Evolutionary conservation across 2,888 invertebrate genomes (phyloP).

Genomic region (Amiota minor): DNA sequence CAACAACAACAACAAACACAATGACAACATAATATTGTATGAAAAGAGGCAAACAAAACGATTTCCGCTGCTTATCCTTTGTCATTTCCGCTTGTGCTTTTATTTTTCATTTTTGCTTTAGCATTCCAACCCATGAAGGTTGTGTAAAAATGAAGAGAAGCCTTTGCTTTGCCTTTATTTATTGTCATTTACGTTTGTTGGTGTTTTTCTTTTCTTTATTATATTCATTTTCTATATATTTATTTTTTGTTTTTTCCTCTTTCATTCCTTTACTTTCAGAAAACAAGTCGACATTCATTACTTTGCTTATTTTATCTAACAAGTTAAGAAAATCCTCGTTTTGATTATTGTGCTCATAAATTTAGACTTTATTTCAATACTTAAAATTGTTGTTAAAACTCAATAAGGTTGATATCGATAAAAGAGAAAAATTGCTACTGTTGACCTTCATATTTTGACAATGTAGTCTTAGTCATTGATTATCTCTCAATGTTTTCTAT

Average conservation of each 20-base stretch:
- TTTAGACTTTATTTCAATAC: constrained; percentile 45
- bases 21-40: not conserved
- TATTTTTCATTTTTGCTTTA: constrained; percentile 5
- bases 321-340: constrained; percentile 20
- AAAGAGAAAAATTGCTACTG: not conserved
- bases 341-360: constrained; percentile 17
- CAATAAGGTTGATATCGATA: too few species aligned
- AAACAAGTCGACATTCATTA: not conserved
- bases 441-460: not conserved
- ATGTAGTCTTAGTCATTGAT: not conserved
- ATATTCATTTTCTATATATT: not conserved
- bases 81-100: constrained; percentile 42
- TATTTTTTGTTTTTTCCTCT: not conserved
- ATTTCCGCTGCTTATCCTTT: constrained; percentile 48
- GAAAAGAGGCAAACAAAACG: constrained; percentile 44
- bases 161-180: constrained; percentile 15
- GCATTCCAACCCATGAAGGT: constrained; percentile 1
- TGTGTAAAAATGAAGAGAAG: not conserved
- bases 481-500: too few species aligned
- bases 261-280: not conserved
- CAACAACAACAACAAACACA: not conserved
- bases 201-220: not conserved
- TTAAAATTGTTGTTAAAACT: constrained; percentile 11
- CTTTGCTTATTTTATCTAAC: not conserved
- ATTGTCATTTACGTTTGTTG: constrained; percentile 18